Conservation (phyloP, 1,140 invertebrate genomes). For the Nebria ingens region DNA sequence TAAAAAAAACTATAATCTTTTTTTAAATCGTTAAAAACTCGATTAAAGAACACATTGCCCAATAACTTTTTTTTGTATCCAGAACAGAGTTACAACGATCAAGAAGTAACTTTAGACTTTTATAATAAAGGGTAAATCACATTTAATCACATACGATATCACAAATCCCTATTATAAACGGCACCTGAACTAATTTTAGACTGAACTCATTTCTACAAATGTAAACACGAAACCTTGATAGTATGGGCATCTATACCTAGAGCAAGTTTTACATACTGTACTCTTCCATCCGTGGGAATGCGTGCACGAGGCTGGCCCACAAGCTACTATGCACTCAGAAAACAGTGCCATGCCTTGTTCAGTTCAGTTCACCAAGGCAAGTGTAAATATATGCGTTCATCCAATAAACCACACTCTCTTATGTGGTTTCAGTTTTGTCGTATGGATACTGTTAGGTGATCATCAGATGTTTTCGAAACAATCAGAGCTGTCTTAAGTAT, state of each 20-base stretch:
- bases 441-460: too few species aligned
- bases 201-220: neutral
- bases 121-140: neutral
- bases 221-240: neutral
- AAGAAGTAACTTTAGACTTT: neutral
- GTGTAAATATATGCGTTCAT: neutral
- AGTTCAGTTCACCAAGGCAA: too few species aligned
- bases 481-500: too few species aligned
- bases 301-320: neutral
- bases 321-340: too few species aligned
- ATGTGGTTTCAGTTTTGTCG: neutral
- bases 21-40: neutral
- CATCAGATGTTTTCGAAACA: too few species aligned
- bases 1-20: neutral
- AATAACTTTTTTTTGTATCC: neutral
- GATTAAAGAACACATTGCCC: neutral
- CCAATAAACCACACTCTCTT: neutral
- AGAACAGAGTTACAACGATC: neutral
- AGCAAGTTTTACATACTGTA: too few species aligned
- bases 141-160: neutral
- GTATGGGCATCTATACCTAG: neutral
- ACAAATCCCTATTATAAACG: neutral
- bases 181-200: neutral
- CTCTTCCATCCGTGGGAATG: neutral
- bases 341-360: too few species aligned